Percentiles rank a stretch among this genome's conserved stretches.
Conservation (phyloP, 2,797 vertebrate species). For the Triplophysa yarkandensis region DNA sequence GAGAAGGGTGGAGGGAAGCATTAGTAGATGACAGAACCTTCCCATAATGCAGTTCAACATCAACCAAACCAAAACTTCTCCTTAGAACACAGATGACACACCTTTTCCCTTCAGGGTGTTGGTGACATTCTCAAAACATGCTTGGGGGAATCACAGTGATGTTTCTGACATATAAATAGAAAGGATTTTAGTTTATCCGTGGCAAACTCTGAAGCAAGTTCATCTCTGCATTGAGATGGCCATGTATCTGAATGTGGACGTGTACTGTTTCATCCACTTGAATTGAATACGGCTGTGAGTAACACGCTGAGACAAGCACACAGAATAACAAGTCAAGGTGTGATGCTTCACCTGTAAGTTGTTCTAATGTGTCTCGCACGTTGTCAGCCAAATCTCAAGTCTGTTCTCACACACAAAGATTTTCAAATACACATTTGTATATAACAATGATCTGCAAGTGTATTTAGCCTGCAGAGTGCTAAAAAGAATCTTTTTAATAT, state of each 20-base stretch:
- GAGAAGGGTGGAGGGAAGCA: conserved; percentile 14
- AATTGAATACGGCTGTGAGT: conserved; percentile 6
- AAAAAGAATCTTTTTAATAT: not conserved
- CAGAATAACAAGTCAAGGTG: conserved; percentile 37
- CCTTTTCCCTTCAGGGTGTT: conserved; percentile 46
- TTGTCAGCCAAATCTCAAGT: conserved; percentile 29
- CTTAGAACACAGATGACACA: conserved; percentile 23
- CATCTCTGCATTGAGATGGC: not conserved
- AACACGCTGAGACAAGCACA: conserved; percentile 39
- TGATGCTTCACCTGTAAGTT: conserved; percentile 32
- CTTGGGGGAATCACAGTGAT: conserved; percentile 19
- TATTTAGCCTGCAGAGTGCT: not conserved
- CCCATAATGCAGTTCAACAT: conserved; percentile 14
- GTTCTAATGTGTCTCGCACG: conserved; percentile 16
- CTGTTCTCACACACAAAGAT: conserved; percentile 8
- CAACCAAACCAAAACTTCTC: conserved; percentile 13
- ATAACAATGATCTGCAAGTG: not conserved
- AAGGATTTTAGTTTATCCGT: not conserved
- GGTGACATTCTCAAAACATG: conserved; percentile 47
- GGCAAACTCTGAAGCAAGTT: not conserved
- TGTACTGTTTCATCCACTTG: not conserved
- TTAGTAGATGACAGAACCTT: not conserved
- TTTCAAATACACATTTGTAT: conserved; percentile 1
- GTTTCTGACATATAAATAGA: conserved; percentile 6
- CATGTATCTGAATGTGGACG: not conserved